Conservation (phyloP, 1,140 invertebrate genomes). For the Heliothis subflexa region DNA sequence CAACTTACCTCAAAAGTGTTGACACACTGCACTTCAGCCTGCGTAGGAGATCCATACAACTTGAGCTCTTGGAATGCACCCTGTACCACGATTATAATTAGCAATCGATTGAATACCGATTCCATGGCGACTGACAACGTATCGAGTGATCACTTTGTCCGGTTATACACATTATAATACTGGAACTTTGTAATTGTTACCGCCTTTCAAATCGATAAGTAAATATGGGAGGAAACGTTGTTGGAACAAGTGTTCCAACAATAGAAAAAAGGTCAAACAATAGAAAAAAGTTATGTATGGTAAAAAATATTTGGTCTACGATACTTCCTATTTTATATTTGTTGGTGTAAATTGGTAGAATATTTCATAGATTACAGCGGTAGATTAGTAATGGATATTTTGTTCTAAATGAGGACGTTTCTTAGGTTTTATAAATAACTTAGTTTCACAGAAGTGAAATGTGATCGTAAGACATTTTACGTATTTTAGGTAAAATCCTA, state of each 20-base stretch:
- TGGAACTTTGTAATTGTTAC: slow-evolving; percentile 12
- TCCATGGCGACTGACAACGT: slow-evolving; percentile 71
- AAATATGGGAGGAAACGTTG: background rate
- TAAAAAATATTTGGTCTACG: no score
- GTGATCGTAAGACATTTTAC: background rate
- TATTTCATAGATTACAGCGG: no score
- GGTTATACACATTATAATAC: slow-evolving; percentile 26
- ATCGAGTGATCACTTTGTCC: slow-evolving; percentile 51
- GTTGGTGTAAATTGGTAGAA: no score
- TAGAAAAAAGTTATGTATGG: no score
- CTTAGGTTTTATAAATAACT: background rate
- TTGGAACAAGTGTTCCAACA: background rate
- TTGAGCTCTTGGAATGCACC: slow-evolving; percentile 92
- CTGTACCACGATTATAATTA: slow-evolving; percentile 87
- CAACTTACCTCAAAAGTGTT: slow-evolving; percentile 86
- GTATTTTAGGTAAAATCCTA: background rate
- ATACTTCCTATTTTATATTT: no score
- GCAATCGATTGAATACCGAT: slow-evolving; percentile 59
- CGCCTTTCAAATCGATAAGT: background rate
- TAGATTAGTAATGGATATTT: background rate
- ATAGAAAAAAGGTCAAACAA: background rate
- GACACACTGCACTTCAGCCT: slow-evolving; percentile 90
- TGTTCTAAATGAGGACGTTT: background rate
- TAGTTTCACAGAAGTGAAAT: background rate
- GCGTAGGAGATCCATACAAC: slow-evolving; percentile 88